A percentile compares a stretch with the other conserved stretches of the same genome.
Conservation (phyloP, 2,797 vertebrate genomes). For the Antrozous pallidus region DNA sequence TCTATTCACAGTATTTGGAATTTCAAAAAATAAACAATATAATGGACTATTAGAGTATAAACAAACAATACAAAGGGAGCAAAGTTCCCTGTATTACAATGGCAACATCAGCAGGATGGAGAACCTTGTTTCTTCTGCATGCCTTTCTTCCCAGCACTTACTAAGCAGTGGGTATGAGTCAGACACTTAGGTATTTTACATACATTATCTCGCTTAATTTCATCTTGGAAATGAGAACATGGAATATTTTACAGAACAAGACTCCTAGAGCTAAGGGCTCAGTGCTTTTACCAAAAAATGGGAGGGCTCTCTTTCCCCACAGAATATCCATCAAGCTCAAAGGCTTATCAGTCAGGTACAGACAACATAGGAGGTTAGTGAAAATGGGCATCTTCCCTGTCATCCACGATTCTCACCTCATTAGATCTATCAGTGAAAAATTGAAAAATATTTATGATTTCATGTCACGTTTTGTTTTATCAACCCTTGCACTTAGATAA, state of each 20-base stretch:
- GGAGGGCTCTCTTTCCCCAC: neutral
- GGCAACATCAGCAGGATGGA: neutral
- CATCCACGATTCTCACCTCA: neutral
- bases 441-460: constrained; percentile 21
- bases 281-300: neutral
- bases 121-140: neutral
- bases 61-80: neutral
- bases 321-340: neutral
- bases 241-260: neutral
- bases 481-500: constrained; percentile 20
- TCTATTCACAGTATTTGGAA: neutral
- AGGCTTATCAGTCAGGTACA: neutral
- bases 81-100: neutral
- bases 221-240: neutral
- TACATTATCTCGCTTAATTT: neutral
- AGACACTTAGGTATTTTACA: neutral
- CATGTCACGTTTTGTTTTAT: constrained; percentile 19
- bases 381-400: neutral
- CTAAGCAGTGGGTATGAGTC: neutral
- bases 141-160: neutral
- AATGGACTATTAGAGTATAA: neutral
- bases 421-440: constrained; percentile 45
- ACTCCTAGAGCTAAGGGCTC: neutral
- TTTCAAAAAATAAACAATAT: constrained; percentile 36
- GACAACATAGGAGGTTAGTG: neutral